These are phyloP conservation scores for Cyrtorhinus lividipennis DNA, from an alignment of 1,140 invertebrate species.

Conservation along the genomic window DNA sequence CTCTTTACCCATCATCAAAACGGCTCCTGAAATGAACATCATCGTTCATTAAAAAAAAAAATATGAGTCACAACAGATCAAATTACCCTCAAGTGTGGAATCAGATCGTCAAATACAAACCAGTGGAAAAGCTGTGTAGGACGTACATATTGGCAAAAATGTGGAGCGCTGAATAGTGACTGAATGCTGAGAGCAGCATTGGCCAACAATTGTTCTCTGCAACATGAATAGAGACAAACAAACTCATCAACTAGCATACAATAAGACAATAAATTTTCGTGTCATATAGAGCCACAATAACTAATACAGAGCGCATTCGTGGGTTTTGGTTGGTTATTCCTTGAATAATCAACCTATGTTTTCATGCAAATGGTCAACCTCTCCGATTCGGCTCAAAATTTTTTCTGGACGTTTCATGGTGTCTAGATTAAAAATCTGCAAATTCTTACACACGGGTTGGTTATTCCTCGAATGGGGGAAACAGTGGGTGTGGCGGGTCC, in stretches of 20 bases:
- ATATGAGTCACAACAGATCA: background rate
- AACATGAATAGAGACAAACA: conserved; percentile 26
- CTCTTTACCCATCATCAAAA: conserved; percentile 67
- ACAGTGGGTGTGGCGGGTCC: too few relatives aligned
- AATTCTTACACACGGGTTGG: too few relatives aligned
- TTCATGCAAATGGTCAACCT: too few relatives aligned
- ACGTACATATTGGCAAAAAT: conserved; percentile 92
- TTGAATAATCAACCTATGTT: too few relatives aligned
- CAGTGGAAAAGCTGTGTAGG: conserved; percentile 58
- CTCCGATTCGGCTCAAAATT: too few relatives aligned
- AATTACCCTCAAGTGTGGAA: background rate
- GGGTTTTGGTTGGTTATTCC: too few relatives aligned
- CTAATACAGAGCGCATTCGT: too few relatives aligned
- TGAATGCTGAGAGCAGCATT: conserved; percentile 86
- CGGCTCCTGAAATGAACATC: conserved; percentile 24
- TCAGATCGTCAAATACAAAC: conserved; percentile 23
- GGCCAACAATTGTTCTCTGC: conserved; percentile 59
- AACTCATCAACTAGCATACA: conserved; percentile 4
- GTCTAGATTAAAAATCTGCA: too few relatives aligned
- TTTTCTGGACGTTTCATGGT: too few relatives aligned
- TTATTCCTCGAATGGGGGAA: too few relatives aligned
- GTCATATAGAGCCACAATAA: background rate
- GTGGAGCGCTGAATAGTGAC: conserved; percentile 77
- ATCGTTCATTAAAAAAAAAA: background rate
- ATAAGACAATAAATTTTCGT: background rate